These are phyloP conservation scores for Hololepta plana DNA, from an alignment of 2,888 invertebrate genomes.

Conservation along the genomic window DNA sequence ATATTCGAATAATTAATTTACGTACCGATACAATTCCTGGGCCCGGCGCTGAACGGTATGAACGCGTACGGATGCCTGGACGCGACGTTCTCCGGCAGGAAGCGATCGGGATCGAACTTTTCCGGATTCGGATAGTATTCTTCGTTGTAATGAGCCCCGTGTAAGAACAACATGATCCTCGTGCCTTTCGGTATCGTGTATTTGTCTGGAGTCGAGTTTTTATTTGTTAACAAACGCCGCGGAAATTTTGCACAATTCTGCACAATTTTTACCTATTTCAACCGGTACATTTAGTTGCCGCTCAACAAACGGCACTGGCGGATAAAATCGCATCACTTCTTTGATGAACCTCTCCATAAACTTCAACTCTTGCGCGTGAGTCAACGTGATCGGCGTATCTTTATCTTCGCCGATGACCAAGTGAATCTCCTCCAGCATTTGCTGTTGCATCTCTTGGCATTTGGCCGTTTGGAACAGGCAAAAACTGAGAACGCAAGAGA, in stretches of 20 bases:
- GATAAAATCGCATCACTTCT: conserved; percentile 35
- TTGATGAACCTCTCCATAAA: conserved; percentile 39
- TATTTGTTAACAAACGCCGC: background rate
- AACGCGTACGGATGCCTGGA: conserved; percentile 27
- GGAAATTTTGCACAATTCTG: background rate
- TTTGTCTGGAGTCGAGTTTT: conserved; percentile 15
- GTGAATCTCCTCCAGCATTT: conserved; percentile 17
- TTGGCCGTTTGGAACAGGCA: conserved; percentile 30
- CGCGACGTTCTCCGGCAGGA: conserved; percentile 21
- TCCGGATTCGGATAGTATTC: conserved; percentile 30
- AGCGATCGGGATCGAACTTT: conserved; percentile 27
- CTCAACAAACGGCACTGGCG: conserved; percentile 32
- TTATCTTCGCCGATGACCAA: conserved; percentile 16
- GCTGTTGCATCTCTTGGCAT: conserved; percentile 27
- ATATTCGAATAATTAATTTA: background rate
- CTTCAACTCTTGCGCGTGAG: conserved; percentile 25
- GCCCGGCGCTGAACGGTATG: conserved; percentile 29
- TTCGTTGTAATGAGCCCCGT: conserved; percentile 29
- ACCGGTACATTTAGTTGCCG: conserved; percentile 27
- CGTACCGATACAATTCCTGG: conserved; percentile 27
- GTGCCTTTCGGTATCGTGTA: conserved; percentile 27
- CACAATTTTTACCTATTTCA: conserved; percentile 8
- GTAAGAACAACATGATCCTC: conserved; percentile 24
- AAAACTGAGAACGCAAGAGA: conserved; percentile 33
- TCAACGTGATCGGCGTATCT: conserved; percentile 12